Conservation (phyloP, 2,113 vertebrate genomes). For the Channa maculata region DNA sequence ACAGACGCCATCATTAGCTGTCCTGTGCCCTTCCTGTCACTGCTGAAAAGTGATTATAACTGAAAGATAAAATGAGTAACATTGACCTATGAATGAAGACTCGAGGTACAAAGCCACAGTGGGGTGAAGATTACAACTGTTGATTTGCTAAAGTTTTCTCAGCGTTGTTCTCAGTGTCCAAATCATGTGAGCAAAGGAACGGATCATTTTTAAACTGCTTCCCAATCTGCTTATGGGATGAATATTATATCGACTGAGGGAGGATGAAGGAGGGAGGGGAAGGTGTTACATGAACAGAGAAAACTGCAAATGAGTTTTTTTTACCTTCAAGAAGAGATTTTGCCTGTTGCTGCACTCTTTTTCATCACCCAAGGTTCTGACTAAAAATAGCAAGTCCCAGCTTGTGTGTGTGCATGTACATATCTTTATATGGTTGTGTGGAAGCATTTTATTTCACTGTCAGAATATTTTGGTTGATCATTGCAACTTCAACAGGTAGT, state of each 20-base stretch:
- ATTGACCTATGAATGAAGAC: too few relatives aligned
- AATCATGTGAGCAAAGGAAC: constrained; percentile 40
- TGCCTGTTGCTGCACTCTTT: constrained; percentile 59
- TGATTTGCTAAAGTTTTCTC: constrained; percentile 22
- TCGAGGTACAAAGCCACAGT: not conserved
- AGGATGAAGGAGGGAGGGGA: constrained; percentile 8
- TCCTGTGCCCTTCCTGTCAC: too few relatives aligned
- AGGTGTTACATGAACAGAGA: constrained; percentile 22
- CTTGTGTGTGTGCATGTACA: constrained; percentile 22
- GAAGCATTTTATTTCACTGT: too few relatives aligned
- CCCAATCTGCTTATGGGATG: constrained; percentile 28
- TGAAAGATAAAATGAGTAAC: too few relatives aligned
- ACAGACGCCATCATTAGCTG: not conserved
- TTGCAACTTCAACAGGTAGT: too few relatives aligned
- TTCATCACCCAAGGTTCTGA: constrained; percentile 32
- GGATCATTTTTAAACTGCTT: constrained; percentile 33
- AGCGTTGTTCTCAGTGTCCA: not conserved
- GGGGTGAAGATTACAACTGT: constrained; percentile 19
- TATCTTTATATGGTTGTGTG: not conserved
- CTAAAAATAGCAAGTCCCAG: constrained; percentile 69
- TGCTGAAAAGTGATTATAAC: too few relatives aligned
- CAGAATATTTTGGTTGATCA: too few relatives aligned
- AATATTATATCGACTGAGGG: constrained; percentile 18
- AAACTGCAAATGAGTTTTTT: constrained; percentile 9
- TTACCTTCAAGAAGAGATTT: constrained; percentile 18